Evolutionary conservation across 1,140 invertebrate species (phyloP), one percentile per base, ranked within the genome.

Genomic region (Ceratosolen solmsi): DNA sequence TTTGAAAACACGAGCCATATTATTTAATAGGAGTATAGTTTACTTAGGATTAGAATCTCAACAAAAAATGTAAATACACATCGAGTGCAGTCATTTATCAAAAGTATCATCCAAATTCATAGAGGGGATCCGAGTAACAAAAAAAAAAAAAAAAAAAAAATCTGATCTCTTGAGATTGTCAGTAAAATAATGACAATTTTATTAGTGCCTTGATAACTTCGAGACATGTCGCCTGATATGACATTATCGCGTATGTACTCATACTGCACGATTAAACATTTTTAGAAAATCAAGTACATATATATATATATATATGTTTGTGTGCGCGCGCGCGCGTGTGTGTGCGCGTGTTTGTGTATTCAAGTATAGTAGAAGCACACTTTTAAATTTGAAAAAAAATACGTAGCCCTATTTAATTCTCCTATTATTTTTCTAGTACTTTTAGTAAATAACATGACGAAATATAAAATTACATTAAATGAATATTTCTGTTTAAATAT

Each of bases 201-300:
- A 73, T 73, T 73, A 73, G 33, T 56, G n/a, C 9, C 54, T 75
- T 60, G 73, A 75, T 75, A 75, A 60, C 71, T 60, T 49, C 49
- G 20, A 74, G 72, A 56, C 72, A 49, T 56, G 27, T 54, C 72
- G 25, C 20, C 72, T 54, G 49, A 74, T 56, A 36, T 56, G 72
- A 36, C 33, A 56, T 74, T 56, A 74, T 74, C 72, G 49, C 33
- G 17, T 71, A 36, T 49, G 36, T 49, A 49, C 41, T 46, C 70
- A 71, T 71, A 49, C 41, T 71, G 41, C 41, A 71, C 25, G 41
- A 71, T 71, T 71, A 49, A 49, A 38, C 36, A 30, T 65, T 65
- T 68, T 68, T 68, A 60, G 3, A 33, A 63, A 63, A 63, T 36
- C 33, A n/a, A n/a, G n/a, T n/a, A n/a, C n/a, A n/a, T n/a, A n/a